Evolutionary conservation across 2,797 vertebrate genomes (phyloP).

Genomic region (Pagetopsis macropterus): DNA sequence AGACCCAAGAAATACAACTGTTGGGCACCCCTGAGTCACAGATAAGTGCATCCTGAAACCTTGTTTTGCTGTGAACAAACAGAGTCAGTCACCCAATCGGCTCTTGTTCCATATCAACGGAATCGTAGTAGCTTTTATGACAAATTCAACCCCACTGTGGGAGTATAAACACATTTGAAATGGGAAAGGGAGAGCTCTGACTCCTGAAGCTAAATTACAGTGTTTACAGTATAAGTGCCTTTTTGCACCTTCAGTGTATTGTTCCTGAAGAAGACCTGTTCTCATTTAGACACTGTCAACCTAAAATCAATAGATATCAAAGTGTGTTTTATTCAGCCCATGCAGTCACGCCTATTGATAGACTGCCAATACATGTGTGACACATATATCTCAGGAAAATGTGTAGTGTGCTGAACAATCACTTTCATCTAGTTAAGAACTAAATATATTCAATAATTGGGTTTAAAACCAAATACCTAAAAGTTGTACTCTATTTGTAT

Average conservation of each 20-base stretch:
- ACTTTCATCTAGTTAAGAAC: not conserved
- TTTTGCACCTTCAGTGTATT: slow-evolving; percentile 5
- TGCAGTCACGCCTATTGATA: not conserved
- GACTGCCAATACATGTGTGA: not conserved
- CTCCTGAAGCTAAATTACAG: slow-evolving; percentile 30
- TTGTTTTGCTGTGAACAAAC: slow-evolving; percentile 65
- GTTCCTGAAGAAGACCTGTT: not conserved
- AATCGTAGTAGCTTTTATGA: slow-evolving; percentile 52
- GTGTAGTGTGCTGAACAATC: not conserved
- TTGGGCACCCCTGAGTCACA: slow-evolving; percentile 60
- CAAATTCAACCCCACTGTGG: slow-evolving; percentile 49
- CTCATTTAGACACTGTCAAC: not conserved
- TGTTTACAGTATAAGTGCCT: slow-evolving; percentile 31
- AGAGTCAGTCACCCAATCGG: slow-evolving; percentile 65
- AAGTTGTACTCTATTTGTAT: not conserved
- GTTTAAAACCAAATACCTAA: not conserved
- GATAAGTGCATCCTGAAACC: slow-evolving; percentile 63
- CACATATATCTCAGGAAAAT: not conserved
- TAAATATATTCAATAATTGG: not conserved
- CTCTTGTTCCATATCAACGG: slow-evolving; percentile 56
- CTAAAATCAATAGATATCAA: not conserved
- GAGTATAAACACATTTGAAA: slow-evolving; percentile 36
- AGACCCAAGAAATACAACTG: slow-evolving; percentile 57
- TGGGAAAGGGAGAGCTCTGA: slow-evolving; percentile 37
- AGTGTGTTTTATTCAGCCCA: not conserved